Evolutionary conservation across 92 coral and sea anemone genomes (phyloP), one percentile per base, ranked within the genome.

Genomic region (Nematostella vectensis): DNA sequence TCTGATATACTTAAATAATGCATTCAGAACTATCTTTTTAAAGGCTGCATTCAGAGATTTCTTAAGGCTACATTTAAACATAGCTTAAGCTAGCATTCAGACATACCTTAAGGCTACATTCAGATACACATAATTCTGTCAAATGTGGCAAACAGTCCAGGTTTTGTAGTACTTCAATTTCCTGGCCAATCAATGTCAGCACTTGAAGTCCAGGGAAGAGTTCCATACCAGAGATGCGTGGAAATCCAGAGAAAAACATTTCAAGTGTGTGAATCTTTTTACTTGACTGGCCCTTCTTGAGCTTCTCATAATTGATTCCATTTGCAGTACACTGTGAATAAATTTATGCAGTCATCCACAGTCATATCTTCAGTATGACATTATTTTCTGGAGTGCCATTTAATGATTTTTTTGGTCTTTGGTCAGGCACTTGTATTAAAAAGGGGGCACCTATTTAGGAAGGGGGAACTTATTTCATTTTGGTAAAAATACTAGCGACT

Each of bases 221-320:
- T 47, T 75, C 84, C 95, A 89, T 75, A 62, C 97, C 95, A 27
- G 71, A 64, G 54, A 89, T 89, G 53, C 64, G 75, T 1, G 97
- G 97, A 57, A 60, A 89, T 2, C 97, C 97, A 13, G 97, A 89
- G 58, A 89, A 89, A 54, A 89, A 89, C 97, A 89, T 89, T 70
- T 89, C 97, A 67, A 89, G 64, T 13, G 70, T 56, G 17, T 69
- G 64, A 44, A 84, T 78, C 54, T 57, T 56, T 12, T 70, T 73
- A 3, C 85, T 91, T 13, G 86, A 57, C 8, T 6, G 6, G 4
- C 97, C 97, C 68, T 89, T 87, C 56, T 80, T 61, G 21, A 89
- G 83, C 62, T 81, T 84, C 30, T 89, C 95, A 74, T 77, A 89
- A 47, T 70, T 89, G 40, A 89, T 55, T 28, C 97, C 97, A 85